A percentile compares a stretch with the other conserved stretches of the same genome.
Evolutionary conservation across 2,888 invertebrate genomes (phyloP).

Genomic region (Ypsolopha scabrella): DNA sequence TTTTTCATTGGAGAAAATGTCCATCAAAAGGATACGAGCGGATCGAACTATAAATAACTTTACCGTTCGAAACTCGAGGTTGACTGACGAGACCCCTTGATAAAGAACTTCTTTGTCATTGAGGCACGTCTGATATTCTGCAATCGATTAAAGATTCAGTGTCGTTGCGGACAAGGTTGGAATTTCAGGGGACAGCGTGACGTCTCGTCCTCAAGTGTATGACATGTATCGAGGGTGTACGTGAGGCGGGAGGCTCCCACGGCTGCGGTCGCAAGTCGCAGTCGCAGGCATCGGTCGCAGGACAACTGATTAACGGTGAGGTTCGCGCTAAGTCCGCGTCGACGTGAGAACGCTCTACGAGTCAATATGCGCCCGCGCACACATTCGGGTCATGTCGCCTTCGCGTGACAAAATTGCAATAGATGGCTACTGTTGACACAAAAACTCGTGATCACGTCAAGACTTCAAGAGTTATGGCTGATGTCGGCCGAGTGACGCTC

Average conservation of each 20-base stretch:
- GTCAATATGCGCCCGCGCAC: constrained; percentile 18
- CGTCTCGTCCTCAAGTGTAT: neutral
- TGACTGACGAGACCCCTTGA: neutral
- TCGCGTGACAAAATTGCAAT: constrained; percentile 36
- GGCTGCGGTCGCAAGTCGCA: no score
- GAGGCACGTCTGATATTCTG: no score
- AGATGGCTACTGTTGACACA: neutral
- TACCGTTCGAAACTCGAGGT: neutral
- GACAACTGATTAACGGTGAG: constrained; percentile 39
- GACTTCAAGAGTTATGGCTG: neutral
- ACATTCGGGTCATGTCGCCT: constrained; percentile 34
- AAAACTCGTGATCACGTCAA: neutral
- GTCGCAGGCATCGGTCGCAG: no score
- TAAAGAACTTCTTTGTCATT: no score
- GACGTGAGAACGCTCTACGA: constrained; percentile 7
- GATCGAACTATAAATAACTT: constrained; percentile 24
- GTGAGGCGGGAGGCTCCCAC: neutral
- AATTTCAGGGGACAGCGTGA: neutral
- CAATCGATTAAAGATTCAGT: neutral
- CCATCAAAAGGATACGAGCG: constrained; percentile 21
- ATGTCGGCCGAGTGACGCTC: no score
- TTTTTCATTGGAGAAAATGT: constrained; percentile 17
- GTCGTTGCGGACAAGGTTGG: neutral
- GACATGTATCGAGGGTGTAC: constrained; percentile 28
- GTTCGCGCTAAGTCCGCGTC: constrained; percentile 2